Evolutionary conservation across 2,888 invertebrate genomes (phyloP), one percentile per base, ranked within the genome.

Genomic region (Campoplex capitator): DNA sequence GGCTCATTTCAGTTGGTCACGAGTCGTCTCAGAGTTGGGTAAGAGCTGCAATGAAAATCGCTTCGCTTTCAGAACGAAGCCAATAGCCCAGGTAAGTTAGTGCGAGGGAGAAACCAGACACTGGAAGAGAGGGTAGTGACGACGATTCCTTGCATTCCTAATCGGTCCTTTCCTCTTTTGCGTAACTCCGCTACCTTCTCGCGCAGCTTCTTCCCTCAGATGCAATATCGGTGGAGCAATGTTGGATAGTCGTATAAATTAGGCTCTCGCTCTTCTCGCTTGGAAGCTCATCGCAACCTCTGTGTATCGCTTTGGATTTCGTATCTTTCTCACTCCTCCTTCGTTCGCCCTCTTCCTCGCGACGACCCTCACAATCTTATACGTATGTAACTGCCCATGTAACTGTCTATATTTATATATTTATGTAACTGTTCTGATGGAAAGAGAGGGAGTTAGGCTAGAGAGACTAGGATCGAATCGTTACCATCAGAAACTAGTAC

Each of bases 381-480:
- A 56, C 11, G 51, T 23, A 28, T 13, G 58, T 42, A 58, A 48
- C 35, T 56, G 32, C 23, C 0, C 11, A 45, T 45, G 45, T 45
- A 45, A 45, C n/a, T 51, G 32, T 76, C 35, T 48, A 48, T 77
- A 23, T 45, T 13, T n/a, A 48, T 51, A 42, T 11, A 75, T 38
- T n/a, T 35, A n/a, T 62, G 48, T 23, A 23, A 23, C 28, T 3
- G 51, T 51, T 16, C 35, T 16, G 42, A 56, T 13, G 42, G 42
- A 38, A 48, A 42, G 51, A 58, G 71, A 13, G 6, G 38, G 38
- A 18, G 56, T 42, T 32, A 68, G 75, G 45, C n/a, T 62, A 13
- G 42, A 75, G 67, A 32, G 90, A 88, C 86, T 90, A 89, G 90
- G 92, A 92, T 92, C 92, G 92, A 92, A 91, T 92, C 90, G 92